phyloP scores from a whole-genome alignment of 2,888 invertebrate genomes.

The Calameuta filiformis region DNA sequence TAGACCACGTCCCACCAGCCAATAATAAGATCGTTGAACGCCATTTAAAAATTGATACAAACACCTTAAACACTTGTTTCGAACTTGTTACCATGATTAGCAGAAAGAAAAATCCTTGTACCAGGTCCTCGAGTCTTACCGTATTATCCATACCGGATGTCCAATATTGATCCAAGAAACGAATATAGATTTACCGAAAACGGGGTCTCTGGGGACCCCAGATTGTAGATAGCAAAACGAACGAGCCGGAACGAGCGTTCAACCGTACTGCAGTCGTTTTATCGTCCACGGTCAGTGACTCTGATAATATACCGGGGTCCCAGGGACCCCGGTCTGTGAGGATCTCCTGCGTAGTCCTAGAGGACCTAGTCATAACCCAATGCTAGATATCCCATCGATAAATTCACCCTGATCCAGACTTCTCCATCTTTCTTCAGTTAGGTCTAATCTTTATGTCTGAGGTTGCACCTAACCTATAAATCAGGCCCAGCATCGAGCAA shows the following conservation, averaged over 20 bases:
- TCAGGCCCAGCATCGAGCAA: background rate
- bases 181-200: background rate
- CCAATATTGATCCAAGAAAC: background rate
- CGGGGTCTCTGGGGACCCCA: background rate
- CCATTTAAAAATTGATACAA: background rate
- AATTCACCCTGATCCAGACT: background rate
- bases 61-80: background rate
- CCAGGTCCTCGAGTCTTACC: background rate
- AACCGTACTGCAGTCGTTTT: slow-evolving; percentile 38
- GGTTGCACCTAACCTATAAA: background rate
- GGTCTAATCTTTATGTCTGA: background rate
- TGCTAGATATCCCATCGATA: background rate
- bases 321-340: background rate
- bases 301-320: slow-evolving; percentile 17
- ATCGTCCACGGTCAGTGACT: slow-evolving; percentile 42
- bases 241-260: slow-evolving; percentile 50
- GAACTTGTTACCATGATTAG: background rate
- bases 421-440: background rate
- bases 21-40: background rate
- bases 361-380: background rate
- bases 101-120: background rate
- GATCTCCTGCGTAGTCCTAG: background rate
- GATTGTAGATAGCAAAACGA: slow-evolving; percentile 11
- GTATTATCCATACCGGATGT: background rate
- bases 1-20: background rate